phyloP scores from a whole-genome alignment of 2,113 vertebrate genomes.

The Danio rerio region DNA sequence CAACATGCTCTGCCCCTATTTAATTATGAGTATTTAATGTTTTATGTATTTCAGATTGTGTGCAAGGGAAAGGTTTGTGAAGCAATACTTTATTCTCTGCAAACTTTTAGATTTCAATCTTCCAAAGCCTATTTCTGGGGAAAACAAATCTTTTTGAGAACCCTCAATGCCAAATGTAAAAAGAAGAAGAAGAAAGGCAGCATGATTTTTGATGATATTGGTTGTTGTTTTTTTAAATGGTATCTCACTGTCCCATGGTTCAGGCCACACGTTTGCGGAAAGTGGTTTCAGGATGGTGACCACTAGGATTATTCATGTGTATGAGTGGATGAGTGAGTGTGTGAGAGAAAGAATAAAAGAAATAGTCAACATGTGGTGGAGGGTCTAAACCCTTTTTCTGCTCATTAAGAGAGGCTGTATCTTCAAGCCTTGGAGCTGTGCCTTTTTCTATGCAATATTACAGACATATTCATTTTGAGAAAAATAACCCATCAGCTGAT shows the following conservation, averaged over 20 bases:
- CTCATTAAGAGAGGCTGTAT: constrained; percentile 78
- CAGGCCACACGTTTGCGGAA: constrained; percentile 45
- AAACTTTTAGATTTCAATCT: constrained; percentile 72
- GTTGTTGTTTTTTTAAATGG: constrained; percentile 67
- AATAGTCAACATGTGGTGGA: constrained; percentile 15
- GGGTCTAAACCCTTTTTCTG: constrained; percentile 57
- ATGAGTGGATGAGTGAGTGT: constrained; percentile 20
- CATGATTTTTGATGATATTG: constrained; percentile 62
- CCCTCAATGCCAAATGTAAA: constrained; percentile 77
- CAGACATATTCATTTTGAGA: constrained; percentile 83
- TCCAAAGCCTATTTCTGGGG: constrained; percentile 75
- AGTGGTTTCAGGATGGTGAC: constrained; percentile 56
- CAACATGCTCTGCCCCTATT: constrained; percentile 53
- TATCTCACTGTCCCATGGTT: constrained; percentile 60
- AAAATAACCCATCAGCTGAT: constrained; percentile 65
- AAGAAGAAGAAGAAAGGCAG: constrained; percentile 56
- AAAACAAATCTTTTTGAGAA: constrained; percentile 54
- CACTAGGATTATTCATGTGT: constrained; percentile 46
- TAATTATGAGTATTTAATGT: constrained; percentile 60
- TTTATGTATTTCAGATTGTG: constrained; percentile 62
- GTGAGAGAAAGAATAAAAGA: background rate
- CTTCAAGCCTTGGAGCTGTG: constrained; percentile 97
- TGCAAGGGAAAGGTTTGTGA: constrained; percentile 70
- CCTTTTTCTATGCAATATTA: constrained; percentile 99
- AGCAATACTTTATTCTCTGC: constrained; percentile 72